These are phyloP conservation scores for Uria lomvia DNA, from an alignment of 2,113 vertebrate species.

Conservation along the genomic window DNA sequence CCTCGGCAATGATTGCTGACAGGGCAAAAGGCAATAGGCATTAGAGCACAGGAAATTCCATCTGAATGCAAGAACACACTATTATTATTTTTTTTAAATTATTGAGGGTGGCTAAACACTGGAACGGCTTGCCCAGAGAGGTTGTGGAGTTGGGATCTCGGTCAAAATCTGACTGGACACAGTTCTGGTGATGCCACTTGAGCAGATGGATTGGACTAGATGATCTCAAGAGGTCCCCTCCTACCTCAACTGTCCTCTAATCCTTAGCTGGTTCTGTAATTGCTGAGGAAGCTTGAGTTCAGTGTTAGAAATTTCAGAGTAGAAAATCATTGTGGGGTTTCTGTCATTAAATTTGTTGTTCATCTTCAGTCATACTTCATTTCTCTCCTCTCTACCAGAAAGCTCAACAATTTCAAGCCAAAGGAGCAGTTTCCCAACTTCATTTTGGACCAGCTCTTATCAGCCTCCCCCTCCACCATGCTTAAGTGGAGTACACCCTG, in stretches of 20 bases:
- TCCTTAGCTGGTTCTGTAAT: background rate
- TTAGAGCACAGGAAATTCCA: background rate
- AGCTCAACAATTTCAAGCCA: constrained; percentile 79
- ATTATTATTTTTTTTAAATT: background rate
- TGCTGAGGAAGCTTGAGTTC: background rate
- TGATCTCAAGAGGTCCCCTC: background rate
- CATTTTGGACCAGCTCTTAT: constrained; percentile 89
- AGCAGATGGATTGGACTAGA: background rate
- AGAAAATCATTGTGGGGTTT: background rate
- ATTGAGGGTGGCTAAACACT: background rate
- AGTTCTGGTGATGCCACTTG: background rate
- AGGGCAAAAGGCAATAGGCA: background rate
- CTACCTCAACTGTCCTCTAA: background rate
- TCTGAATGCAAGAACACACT: background rate
- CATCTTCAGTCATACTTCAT: background rate
- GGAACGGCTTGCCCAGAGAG: background rate
- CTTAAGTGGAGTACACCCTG: constrained; percentile 83
- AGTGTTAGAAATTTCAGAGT: background rate
- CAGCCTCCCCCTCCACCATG: constrained; percentile 82
- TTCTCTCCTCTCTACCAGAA: constrained; percentile 63
- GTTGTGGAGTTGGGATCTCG: background rate
- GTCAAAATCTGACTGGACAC: background rate
- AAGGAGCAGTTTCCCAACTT: constrained; percentile 81
- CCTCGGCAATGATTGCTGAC: background rate
- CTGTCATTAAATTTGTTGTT: background rate